These are phyloP conservation scores for Diorhabda elongata DNA, from an alignment of 1,140 invertebrate genomes.

Conservation along the genomic window DNA sequence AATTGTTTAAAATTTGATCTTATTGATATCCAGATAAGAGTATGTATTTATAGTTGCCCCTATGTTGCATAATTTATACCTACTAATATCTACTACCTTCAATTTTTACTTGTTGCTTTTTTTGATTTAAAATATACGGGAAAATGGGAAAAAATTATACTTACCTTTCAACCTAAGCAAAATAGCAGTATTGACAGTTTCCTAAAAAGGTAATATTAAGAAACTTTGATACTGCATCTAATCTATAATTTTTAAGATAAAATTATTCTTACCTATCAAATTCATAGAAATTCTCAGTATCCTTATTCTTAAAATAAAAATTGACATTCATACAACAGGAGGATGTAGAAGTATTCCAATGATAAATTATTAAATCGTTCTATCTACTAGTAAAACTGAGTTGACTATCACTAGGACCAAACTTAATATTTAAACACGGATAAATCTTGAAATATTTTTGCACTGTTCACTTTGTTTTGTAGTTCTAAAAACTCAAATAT, in stretches of 20 bases:
- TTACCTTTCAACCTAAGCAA: no score
- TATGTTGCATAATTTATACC: no score
- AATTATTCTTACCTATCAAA: neutral
- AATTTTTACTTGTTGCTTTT: no score
- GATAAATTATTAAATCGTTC: neutral
- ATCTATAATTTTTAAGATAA: neutral
- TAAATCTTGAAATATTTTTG: conserved; percentile 12
- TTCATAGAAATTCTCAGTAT: neutral
- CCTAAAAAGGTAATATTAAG: no score
- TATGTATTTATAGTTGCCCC: no score
- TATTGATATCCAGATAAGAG: no score
- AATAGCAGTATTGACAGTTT: no score
- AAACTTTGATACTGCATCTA: no score
- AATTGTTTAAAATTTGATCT: neutral
- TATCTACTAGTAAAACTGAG: neutral
- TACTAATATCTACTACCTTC: no score
- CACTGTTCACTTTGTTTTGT: conserved; percentile 17
- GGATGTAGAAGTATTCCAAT: neutral
- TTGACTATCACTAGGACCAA: conserved; percentile 6
- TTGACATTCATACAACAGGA: conserved; percentile 12
- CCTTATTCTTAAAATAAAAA: conserved; percentile 12
- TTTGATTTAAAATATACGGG: no score
- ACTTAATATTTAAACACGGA: conserved; percentile 2
- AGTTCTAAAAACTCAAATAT: conserved; percentile 10
- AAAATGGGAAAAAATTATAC: no score